phyloP scores from a whole-genome alignment of 2,888 invertebrate species.

The Hipparchia semele region DNA sequence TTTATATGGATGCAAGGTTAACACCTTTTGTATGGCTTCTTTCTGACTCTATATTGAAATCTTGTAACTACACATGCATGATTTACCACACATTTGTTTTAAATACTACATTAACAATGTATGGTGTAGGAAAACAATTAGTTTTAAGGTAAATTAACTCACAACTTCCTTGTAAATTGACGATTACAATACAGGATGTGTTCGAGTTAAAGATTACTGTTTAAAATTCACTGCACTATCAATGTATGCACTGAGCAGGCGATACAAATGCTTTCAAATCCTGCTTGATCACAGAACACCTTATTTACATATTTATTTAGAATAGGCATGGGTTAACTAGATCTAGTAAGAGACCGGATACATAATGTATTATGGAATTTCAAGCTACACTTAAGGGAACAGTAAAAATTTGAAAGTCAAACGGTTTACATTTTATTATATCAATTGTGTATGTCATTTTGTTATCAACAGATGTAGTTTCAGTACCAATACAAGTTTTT shows the following conservation, averaged over 20 bases:
- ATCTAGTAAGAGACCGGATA: too few species aligned
- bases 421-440: too few species aligned
- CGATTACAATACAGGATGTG: slow-evolving; percentile 22
- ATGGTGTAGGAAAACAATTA: slow-evolving; percentile 4
- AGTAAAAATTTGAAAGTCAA: too few species aligned
- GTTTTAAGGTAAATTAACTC: slow-evolving; percentile 22
- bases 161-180: slow-evolving; percentile 35
- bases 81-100: slow-evolving; percentile 1
- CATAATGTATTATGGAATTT: too few species aligned
- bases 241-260: slow-evolving; percentile 29
- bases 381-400: too few species aligned
- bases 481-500: too few species aligned
- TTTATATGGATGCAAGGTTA: slow-evolving; percentile 20
- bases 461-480: too few species aligned
- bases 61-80: not conserved
- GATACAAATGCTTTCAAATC: slow-evolving; percentile 38
- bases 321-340: too few species aligned
- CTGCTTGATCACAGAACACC: slow-evolving; percentile 46
- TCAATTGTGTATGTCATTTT: too few species aligned
- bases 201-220: not conserved
- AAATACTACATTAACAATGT: not conserved
- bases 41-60: slow-evolving; percentile 1
- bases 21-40: slow-evolving; percentile 18
- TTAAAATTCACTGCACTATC: slow-evolving; percentile 20
- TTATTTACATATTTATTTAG: slow-evolving; percentile 57